phyloP scores from a whole-genome alignment of 2,888 invertebrate genomes.

The Apodemia zela region DNA sequence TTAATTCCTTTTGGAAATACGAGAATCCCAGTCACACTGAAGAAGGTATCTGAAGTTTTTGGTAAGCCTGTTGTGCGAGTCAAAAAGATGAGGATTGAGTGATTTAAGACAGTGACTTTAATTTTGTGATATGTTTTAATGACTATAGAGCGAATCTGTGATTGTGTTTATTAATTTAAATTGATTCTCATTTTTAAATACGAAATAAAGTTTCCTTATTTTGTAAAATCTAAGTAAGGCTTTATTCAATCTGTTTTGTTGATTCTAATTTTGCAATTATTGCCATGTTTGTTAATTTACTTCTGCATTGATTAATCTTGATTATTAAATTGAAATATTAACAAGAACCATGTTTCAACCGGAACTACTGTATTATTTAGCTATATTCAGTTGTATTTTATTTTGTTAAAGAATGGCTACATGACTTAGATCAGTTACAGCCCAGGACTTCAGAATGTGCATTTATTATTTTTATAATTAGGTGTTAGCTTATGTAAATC shows the following conservation, averaged over 20 bases:
- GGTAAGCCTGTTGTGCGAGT: conserved; percentile 37
- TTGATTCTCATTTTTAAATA: background rate
- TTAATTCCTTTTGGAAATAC: conserved; percentile 77
- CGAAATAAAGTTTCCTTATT: background rate
- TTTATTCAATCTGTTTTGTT: background rate
- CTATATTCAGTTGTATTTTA: too few species aligned
- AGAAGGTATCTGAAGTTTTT: conserved; percentile 48
- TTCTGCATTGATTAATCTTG: too few species aligned
- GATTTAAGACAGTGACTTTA: background rate
- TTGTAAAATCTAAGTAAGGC: background rate
- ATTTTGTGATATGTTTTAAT: background rate
- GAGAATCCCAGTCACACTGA: conserved; percentile 61
- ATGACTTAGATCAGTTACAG: too few species aligned
- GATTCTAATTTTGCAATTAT: background rate
- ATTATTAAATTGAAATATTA: too few species aligned
- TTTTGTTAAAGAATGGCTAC: too few species aligned
- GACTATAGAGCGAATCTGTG: background rate
- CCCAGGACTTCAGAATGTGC: too few species aligned
- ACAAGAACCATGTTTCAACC: too few species aligned
- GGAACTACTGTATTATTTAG: too few species aligned
- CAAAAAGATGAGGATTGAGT: conserved; percentile 6
- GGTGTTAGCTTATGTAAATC: too few species aligned
- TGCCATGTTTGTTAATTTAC: too few species aligned
- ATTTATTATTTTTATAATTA: too few species aligned
- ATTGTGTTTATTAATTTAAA: background rate